Evolutionary conservation across 2,797 vertebrate genomes (phyloP).

Genomic region (Enteromius thamalakanensis): DNA sequence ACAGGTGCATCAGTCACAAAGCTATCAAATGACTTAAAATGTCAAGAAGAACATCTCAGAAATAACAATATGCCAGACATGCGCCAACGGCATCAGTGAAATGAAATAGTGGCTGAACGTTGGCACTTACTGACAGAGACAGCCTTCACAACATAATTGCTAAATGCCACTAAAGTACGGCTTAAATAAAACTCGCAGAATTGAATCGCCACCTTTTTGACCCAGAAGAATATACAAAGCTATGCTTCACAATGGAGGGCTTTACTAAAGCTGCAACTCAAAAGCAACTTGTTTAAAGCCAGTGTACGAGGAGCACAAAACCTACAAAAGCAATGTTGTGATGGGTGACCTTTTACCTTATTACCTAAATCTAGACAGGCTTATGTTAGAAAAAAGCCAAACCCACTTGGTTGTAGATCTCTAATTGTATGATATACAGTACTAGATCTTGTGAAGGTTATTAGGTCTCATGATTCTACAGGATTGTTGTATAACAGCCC

Average conservation of each 20-base stretch:
- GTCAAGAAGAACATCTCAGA: conserved; percentile 60
- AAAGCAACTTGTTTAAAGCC: neutral
- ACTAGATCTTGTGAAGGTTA: neutral
- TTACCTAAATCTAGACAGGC: conserved; percentile 9
- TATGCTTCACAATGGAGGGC: conserved; percentile 1
- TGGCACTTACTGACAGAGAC: conserved; percentile 17
- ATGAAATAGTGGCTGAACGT: conserved; percentile 6
- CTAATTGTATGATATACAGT: neutral
- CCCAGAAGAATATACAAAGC: conserved; percentile 10
- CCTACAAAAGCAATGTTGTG: neutral
- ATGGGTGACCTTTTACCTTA: conserved; percentile 18
- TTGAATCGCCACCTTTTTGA: conserved; percentile 21
- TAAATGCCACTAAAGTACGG: conserved; percentile 26
- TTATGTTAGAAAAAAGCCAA: neutral
- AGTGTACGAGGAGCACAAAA: neutral
- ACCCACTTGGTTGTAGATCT: neutral
- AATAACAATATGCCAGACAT: conserved; percentile 68
- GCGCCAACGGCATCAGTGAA: conserved; percentile 51
- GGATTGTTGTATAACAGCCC: neutral
- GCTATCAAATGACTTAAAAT: conserved; percentile 56
- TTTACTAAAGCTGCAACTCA: neutral
- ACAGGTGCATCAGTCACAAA: conserved; percentile 65
- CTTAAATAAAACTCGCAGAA: conserved; percentile 20
- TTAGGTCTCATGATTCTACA: neutral
- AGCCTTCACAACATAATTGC: conserved; percentile 26